phyloP scores from a whole-genome alignment of 2,113 vertebrate species.

The Plestiodon gilberti region DNA sequence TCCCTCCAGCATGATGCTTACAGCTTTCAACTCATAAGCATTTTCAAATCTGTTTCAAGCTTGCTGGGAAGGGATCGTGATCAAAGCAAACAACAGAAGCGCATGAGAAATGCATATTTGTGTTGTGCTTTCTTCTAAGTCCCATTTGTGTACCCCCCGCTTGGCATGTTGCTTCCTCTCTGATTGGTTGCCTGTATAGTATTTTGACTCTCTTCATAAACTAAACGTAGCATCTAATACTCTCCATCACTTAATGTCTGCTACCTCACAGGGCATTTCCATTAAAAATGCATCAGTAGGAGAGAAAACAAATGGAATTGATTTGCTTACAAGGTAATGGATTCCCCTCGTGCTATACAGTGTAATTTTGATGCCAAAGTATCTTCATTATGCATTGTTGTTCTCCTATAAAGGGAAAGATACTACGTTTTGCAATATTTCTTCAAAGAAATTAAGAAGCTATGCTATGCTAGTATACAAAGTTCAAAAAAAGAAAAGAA shows the following conservation, averaged over 20 bases:
- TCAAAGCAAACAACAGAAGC: conserved; percentile 30
- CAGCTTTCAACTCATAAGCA: conserved; percentile 1
- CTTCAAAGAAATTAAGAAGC: conserved; percentile 17
- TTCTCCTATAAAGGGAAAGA: neutral
- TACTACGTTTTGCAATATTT: neutral
- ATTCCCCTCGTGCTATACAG: neutral
- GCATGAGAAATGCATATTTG: conserved; percentile 9
- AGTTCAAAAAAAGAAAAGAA: neutral
- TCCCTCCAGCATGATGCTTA: conserved; percentile 6
- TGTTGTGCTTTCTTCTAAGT: conserved; percentile 20
- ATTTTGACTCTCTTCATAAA: conserved; percentile 24
- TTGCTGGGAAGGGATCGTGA: neutral
- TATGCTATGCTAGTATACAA: neutral
- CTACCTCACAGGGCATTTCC: neutral
- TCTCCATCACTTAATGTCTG: conserved; percentile 29
- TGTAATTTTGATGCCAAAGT: conserved; percentile 15
- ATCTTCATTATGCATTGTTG: conserved; percentile 13
- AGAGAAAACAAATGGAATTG: conserved; percentile 43
- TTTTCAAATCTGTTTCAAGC: conserved; percentile 33
- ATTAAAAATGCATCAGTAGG: conserved; percentile 47
- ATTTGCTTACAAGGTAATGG: conserved; percentile 41
- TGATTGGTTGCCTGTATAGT: conserved; percentile 9
- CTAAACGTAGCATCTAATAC: conserved; percentile 27
- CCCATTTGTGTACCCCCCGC: neutral
- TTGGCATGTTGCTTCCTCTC: neutral